Base-by-base conservation (phyloP, 2,797 vertebrate species). In the Eidolon dupreanum region DNA sequence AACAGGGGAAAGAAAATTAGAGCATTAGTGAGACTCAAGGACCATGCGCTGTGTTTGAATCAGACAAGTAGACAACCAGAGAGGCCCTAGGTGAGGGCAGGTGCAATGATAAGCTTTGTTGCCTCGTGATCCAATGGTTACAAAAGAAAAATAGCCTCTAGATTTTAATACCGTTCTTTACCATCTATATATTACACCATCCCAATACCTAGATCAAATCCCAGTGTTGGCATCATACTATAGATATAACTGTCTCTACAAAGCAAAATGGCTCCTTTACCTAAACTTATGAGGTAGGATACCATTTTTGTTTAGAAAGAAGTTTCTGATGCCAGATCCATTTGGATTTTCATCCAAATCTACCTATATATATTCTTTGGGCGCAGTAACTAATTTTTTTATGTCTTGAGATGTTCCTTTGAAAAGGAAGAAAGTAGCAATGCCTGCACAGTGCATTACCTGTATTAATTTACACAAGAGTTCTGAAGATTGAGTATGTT, bases 1-100 rank as follows among this genome's bases (percentile, higher is more conserved):
- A 96, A 88, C 59, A 63, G 53, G n/a, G 78, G 88, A 93, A 95
- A 95, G n/a, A 65, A 94, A 95, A 96, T 68, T 22, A 94, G 94
- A 97, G 53, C 12, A 10, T 86, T 31, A 38, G 22, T 75, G 59
- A 95, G 46, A 90, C 7, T 33, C 7, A 28, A 36, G 43, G 20
- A 31, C 16, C 53, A 24, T 2, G 26, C 1, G 1, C 38, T 46
- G 9, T 36, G 8, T n/a, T 15, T 63, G 33, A 73, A 43, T 74
- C 55, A 70, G 68, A 36, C 4, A 81, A 88, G 15, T 7, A 71
- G 38, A 51, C 28, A 79, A 49, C 13, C 38, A 24, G 2, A 74
- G 20, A 70, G 5, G 2, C n/a, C 22, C 2, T 0, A 46, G 1
- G 8, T 2, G 10, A 88, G 53, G 43, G 24, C 26, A 43, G 36